Evolutionary conservation across 2,797 vertebrate genomes (phyloP).

Genomic region (Margarornis squamiger): DNA sequence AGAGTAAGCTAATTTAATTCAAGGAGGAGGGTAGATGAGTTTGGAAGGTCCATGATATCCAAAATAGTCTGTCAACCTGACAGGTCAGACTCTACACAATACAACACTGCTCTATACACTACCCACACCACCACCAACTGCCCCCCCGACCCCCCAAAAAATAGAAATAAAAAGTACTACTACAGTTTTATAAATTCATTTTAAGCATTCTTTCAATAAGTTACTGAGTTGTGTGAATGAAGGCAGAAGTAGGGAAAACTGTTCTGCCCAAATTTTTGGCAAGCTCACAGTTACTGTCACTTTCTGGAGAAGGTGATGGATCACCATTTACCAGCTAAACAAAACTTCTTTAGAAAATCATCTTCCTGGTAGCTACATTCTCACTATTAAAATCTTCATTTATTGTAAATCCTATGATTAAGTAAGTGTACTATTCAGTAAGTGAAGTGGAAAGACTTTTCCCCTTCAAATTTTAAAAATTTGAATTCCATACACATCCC

Average conservation of each 20-base stretch:
- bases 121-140: no score
- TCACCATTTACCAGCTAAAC: background rate
- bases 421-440: background rate
- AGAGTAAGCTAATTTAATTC: background rate
- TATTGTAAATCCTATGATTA: background rate
- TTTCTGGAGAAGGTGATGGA: background rate
- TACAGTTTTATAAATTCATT: background rate
- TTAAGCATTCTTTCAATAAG: background rate
- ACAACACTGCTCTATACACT: background rate
- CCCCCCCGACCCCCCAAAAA: rapidly evolving
- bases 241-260: background rate
- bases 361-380: background rate
- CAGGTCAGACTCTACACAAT: background rate
- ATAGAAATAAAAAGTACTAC: background rate
- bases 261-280: background rate
- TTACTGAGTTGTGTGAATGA: background rate
- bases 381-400: background rate
- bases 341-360: background rate
- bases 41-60: background rate
- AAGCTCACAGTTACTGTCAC: background rate
- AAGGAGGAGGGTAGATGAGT: background rate
- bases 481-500: background rate
- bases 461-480: background rate
- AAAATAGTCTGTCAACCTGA: background rate
- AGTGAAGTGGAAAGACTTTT: background rate